Evolutionary conservation across 2,797 vertebrate genomes (phyloP).

Genomic region (Myiotriccus ornatus): DNA sequence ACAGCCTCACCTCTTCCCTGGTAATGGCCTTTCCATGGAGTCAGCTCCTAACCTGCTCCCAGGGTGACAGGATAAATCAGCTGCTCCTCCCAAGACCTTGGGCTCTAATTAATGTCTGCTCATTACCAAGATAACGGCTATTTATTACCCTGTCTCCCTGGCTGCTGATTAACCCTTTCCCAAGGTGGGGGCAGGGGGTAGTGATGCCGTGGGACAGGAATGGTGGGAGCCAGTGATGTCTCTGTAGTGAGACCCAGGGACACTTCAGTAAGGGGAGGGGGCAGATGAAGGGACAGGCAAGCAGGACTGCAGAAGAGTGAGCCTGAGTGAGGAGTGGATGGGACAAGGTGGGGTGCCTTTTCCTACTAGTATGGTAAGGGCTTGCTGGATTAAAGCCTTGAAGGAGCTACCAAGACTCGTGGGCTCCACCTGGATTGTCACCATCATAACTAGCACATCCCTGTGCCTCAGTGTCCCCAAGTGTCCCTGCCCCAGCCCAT

Average conservation of each 20-base stretch:
- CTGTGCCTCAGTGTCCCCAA: neutral
- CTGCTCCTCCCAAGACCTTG: slow-evolving; percentile 81
- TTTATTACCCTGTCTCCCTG: slow-evolving; percentile 78
- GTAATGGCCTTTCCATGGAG: slow-evolving; percentile 46
- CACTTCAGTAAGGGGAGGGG: neutral
- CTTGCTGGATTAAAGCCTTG: neutral
- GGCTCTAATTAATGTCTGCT: slow-evolving; percentile 87
- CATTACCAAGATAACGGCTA: slow-evolving; percentile 87
- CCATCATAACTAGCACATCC: neutral
- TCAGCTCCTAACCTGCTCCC: neutral
- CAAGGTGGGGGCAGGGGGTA: slow-evolving; percentile 27
- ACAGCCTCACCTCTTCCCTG: neutral
- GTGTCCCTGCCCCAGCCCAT: neutral
- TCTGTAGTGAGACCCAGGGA: neutral
- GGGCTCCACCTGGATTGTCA: neutral
- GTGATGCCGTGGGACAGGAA: neutral
- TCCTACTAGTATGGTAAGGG: neutral
- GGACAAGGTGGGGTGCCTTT: neutral
- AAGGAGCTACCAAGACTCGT: neutral
- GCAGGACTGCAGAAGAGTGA: neutral
- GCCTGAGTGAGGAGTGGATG: accelerated
- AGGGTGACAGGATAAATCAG: slow-evolving; percentile 75
- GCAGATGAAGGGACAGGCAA: neutral
- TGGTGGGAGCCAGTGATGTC: neutral
- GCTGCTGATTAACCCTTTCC: slow-evolving; percentile 86